phyloP scores from a whole-genome alignment of 2,888 invertebrate species.

The Anticlea derivata region DNA sequence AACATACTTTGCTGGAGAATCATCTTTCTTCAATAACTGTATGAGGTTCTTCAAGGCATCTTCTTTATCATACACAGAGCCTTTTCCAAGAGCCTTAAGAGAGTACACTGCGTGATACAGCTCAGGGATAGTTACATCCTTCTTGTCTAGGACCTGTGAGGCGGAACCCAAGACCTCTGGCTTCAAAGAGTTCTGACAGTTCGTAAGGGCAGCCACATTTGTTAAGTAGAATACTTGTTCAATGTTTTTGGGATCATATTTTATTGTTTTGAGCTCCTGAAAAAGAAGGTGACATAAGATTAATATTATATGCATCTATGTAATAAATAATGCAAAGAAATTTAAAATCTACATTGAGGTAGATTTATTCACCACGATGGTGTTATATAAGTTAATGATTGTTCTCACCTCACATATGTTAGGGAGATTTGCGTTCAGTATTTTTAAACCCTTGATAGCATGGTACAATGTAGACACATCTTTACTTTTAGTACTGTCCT shows the following conservation, averaged over 20 bases:
- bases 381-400: not conserved
- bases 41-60: slow-evolving; percentile 90
- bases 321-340: too few species aligned
- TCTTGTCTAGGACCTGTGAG: slow-evolving; percentile 85
- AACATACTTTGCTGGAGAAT: slow-evolving; percentile 87
- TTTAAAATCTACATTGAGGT: too few species aligned
- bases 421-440: slow-evolving; percentile 85
- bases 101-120: slow-evolving; percentile 90
- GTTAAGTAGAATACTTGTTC: slow-evolving; percentile 87
- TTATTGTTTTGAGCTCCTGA: slow-evolving; percentile 60
- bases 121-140: slow-evolving; percentile 86
- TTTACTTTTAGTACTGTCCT: slow-evolving; percentile 78
- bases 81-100: slow-evolving; percentile 87
- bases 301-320: too few species aligned
- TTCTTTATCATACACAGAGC: slow-evolving; percentile 84
- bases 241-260: slow-evolving; percentile 66
- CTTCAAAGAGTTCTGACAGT: slow-evolving; percentile 77
- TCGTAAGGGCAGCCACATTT: slow-evolving; percentile 84
- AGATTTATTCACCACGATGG: too few species aligned
- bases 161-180: slow-evolving; percentile 78
- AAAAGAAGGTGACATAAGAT: not conserved
- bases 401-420: slow-evolving; percentile 84
- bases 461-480: slow-evolving; percentile 88
- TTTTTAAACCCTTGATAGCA: slow-evolving; percentile 88
- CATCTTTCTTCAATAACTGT: slow-evolving; percentile 92